Evolutionary conservation across 2,797 vertebrate species (phyloP).

Genomic region (Kryptolebias ocellatus): DNA sequence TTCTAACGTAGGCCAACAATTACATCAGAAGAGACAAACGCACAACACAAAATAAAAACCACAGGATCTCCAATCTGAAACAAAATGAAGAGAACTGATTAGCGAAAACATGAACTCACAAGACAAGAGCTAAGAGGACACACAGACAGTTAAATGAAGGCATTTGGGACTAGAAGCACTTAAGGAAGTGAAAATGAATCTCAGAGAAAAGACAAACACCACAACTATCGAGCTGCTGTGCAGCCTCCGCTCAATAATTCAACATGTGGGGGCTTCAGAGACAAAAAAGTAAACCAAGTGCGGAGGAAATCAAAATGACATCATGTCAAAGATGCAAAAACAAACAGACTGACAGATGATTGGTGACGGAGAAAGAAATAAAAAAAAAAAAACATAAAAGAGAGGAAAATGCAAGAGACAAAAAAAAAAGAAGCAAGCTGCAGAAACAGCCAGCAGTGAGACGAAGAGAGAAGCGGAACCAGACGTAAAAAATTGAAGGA

Average conservation of each 20-base stretch:
- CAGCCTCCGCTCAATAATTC: conserved; percentile 60
- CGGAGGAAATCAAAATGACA: conserved; percentile 6
- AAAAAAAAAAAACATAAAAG: conserved; percentile 9
- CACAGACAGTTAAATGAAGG: too few relatives aligned
- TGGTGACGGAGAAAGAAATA: not conserved
- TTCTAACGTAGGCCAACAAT: not conserved
- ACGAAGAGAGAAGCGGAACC: conserved; percentile 3
- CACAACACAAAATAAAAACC: not conserved
- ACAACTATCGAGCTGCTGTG: conserved; percentile 33
- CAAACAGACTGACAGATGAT: not conserved
- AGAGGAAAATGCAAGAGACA: conserved; percentile 1
- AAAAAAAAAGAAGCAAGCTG: conserved; percentile 7
- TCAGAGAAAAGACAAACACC: conserved; percentile 12
- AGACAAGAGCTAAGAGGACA: not conserved
- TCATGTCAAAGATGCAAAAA: conserved; percentile 1
- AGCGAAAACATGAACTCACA: too few relatives aligned
- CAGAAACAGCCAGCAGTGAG: conserved; percentile 15
- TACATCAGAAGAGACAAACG: conserved; percentile 15
- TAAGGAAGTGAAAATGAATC: conserved; percentile 8
- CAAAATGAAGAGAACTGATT: not conserved
- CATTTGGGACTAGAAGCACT: too few relatives aligned
- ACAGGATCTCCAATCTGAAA: not conserved
- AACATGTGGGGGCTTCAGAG: conserved; percentile 33
- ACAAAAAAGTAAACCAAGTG: conserved; percentile 29
- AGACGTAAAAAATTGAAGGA: conserved; percentile 22